phyloP scores from a whole-genome alignment of 2,888 invertebrate genomes.

The Didymodactylos carnosus region DNA sequence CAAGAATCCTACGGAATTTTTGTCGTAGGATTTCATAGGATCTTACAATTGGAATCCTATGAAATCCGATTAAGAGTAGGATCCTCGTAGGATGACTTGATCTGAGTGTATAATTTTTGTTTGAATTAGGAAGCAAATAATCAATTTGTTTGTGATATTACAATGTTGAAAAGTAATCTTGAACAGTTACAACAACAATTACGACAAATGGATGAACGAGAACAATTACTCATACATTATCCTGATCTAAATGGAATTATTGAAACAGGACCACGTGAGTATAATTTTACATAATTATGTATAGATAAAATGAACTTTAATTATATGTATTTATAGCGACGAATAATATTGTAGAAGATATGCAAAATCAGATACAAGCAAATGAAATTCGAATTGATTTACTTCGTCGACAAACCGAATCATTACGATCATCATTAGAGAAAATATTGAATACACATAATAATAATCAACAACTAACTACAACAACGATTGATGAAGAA shows the following conservation, averaged over 20 bases:
- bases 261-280: background rate
- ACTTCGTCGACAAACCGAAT: constrained; percentile 27
- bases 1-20: too few species aligned
- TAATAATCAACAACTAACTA: background rate
- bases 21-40: too few species aligned
- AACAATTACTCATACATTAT: constrained; percentile 28
- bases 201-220: constrained; percentile 22
- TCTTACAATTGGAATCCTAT: too few species aligned
- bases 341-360: constrained; percentile 28
- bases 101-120: too few species aligned
- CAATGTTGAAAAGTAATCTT: constrained; percentile 18
- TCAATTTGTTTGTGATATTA: background rate
- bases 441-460: background rate
- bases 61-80: too few species aligned
- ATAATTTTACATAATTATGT: too few species aligned
- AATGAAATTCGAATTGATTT: constrained; percentile 26
- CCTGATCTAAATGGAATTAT: constrained; percentile 33
- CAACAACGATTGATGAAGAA: background rate
- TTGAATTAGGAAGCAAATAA: background rate
- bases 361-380: constrained; percentile 32
- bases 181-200: constrained; percentile 19
- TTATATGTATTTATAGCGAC: constrained; percentile 15
- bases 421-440: constrained; percentile 16
- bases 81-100: too few species aligned
- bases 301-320: background rate